These are phyloP conservation scores for Drosophila mayri DNA, from an alignment of 1,140 invertebrate species.

Conservation along the genomic window DNA sequence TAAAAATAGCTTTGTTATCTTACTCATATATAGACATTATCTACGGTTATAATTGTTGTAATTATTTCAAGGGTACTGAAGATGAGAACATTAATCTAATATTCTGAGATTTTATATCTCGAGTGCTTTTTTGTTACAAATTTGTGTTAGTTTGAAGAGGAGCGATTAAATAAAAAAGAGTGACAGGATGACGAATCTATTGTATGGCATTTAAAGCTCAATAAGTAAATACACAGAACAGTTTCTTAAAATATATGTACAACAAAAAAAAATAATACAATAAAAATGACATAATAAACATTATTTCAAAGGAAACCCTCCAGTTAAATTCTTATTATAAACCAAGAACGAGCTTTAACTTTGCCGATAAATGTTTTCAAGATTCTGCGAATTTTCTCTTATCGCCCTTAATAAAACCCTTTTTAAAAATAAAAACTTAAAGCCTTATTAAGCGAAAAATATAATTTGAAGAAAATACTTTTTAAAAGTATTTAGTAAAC, in stretches of 20 bases:
- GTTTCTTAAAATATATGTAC: neutral
- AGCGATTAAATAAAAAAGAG: neutral
- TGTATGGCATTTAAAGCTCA: no score
- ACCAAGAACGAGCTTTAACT: neutral
- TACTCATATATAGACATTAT: neutral
- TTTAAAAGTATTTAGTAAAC: neutral
- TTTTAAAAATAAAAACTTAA: neutral
- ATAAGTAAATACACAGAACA: neutral
- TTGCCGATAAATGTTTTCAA: neutral
- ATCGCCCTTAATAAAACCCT: neutral
- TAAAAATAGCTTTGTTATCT: constrained; percentile 6
- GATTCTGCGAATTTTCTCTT: neutral
- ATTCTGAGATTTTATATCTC: constrained; percentile 19
- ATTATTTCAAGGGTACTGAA: neutral
- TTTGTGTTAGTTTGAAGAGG: constrained; percentile 11
- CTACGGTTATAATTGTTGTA: neutral
- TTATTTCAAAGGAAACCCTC: no score
- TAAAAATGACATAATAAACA: neutral
- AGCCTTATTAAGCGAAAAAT: neutral
- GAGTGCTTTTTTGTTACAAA: constrained; percentile 12
- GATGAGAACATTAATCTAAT: constrained; percentile 25
- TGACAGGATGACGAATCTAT: neutral
- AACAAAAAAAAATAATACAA: neutral
- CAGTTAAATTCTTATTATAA: neutral
- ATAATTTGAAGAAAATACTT: neutral